Base-by-base conservation (phyloP, 2,888 invertebrate species). In the Leptopilina drosophilae region DNA sequence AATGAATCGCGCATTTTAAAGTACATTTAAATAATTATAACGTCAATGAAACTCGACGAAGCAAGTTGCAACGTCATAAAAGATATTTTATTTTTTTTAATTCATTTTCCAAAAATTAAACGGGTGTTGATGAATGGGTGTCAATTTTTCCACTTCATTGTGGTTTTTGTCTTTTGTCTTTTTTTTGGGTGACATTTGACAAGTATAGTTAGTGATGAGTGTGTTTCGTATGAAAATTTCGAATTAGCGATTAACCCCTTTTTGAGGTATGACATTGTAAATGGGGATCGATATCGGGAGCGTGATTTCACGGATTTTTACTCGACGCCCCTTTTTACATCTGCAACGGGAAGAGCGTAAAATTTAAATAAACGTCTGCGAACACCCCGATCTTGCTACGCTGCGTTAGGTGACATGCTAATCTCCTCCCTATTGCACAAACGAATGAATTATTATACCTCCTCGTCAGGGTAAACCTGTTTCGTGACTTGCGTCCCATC, bases 301-400 rank as follows among this genome's bases (percentile, higher is more conserved):
- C 84, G 81, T 83, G 86, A 90, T 90, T 90, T 90, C 89, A 90
- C 86, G 89, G 87, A 84, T 86, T 85, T 88, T 86, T 80, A 49
- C 80, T 78, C 81, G 82, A 81, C 79, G 40, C 76, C 81, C 66
- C 76, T 76, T 49, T 20, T 80, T 82, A 82, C 88, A 88, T 90
- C 87, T 88, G 87, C 87, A 82, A 78, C 80, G 85, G 87, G 86
- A 86, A 85, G 84, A 88, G 90, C 90, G 90, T 90, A 88, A 91
- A 91, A 91, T 91, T 91, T 90, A 84, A 91, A 91, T 90, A 90
- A 91, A 91, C 88, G 89, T 87, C 80, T 80, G 84, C 80, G 82
- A 83, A 83, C 87, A 84, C 83, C 81, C 87, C 81, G 80, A 77
- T 83, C 82, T 84, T 85, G 89, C 85, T 84, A 90, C 89, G 90